Evolutionary conservation across 2,113 vertebrate species (phyloP), one percentile per base, ranked within the genome.

Genomic region (Perca schrenkii): DNA sequence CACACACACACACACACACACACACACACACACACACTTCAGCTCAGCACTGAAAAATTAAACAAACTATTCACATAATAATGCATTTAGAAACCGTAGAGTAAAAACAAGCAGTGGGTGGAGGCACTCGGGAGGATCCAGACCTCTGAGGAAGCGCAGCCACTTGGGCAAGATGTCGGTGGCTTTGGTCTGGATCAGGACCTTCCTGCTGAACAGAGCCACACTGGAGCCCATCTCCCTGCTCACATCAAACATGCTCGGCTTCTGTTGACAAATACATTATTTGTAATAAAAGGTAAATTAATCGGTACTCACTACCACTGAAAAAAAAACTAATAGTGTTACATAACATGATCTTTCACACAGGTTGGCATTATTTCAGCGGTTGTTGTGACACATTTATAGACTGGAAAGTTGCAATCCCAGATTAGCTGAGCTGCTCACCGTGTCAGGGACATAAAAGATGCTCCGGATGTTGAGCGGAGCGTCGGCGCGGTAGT

Each of bases 401-500:
- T 43, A 50, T 25, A 12, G 11, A 8, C 6, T 28, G 17, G 4
- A 28, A 49, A 53, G n/a, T 25, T 43, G 40, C 40, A 47, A 31
- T 73, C 16, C 10, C 53, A 21, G 65, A 67, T 67, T 17, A 50
- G 16, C n/a, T 6, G 34, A 72, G 25, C n/a, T 47, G 6, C 91
- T 90, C 82, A 99, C 98, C 74, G 87, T 79, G 0, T 97, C 98
- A 0, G 98, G 98, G 62, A 99, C 97, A 0, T 99, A 99, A 92
- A 99, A 99, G 93, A 99, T 96, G 90, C 97, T 98, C 49, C 97
- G 96, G 93, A 99, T 99, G 92, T 97, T 98, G 92, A 99, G 95
- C 0, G 98, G 98, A 0, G 98, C 98, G 0, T 99, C 98, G 0
- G 97, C 93, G 58, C 94, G 96, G 93, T 99, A 99, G 91, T 99